Percentiles rank a stretch among this genome's conserved stretches.
These are phyloP conservation scores for Agonopterix alstromeriana DNA, from an alignment of 2,888 invertebrate species.

Conservation along the genomic window DNA sequence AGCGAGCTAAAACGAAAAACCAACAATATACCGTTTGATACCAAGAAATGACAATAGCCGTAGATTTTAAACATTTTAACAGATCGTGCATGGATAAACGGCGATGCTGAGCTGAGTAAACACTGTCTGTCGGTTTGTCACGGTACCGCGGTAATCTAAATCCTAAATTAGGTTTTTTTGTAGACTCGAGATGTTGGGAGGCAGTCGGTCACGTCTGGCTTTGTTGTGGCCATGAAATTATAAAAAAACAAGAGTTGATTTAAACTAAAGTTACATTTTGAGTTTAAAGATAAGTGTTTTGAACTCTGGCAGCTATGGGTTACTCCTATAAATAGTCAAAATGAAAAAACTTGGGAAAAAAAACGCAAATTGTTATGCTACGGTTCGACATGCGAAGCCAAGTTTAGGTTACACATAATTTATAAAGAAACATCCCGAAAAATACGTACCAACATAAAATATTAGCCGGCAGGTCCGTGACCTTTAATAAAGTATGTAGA, in stretches of 20 bases:
- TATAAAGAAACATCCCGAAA: no score
- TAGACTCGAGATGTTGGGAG: slow-evolving; percentile 12
- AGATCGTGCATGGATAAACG: slow-evolving; percentile 70
- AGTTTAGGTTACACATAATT: no score
- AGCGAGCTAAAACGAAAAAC: slow-evolving; percentile 2
- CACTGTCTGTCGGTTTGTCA: slow-evolving; percentile 52
- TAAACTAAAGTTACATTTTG: no score
- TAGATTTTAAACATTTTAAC: slow-evolving; percentile 8
- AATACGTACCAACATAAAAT: no score
- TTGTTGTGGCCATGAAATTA: slow-evolving; percentile 10
- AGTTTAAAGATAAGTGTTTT: no score
- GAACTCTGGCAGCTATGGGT: no score
- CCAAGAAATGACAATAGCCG: slow-evolving; percentile 8
- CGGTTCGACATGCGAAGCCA: no score
- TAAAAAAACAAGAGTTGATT: no score
- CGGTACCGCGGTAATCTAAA: slow-evolving; percentile 55
- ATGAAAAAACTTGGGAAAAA: no score
- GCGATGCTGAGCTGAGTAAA: slow-evolving; percentile 57
- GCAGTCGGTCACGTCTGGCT: slow-evolving; percentile 39
- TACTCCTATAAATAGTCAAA: no score
- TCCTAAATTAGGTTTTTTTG: slow-evolving; percentile 69
- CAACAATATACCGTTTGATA: background rate
- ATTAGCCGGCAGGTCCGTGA: no score
- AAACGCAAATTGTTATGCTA: no score
- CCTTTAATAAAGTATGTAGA: slow-evolving; percentile 23